Conservation (phyloP, 2,113 vertebrate genomes). For the Pontoporia blainvillei region DNA sequence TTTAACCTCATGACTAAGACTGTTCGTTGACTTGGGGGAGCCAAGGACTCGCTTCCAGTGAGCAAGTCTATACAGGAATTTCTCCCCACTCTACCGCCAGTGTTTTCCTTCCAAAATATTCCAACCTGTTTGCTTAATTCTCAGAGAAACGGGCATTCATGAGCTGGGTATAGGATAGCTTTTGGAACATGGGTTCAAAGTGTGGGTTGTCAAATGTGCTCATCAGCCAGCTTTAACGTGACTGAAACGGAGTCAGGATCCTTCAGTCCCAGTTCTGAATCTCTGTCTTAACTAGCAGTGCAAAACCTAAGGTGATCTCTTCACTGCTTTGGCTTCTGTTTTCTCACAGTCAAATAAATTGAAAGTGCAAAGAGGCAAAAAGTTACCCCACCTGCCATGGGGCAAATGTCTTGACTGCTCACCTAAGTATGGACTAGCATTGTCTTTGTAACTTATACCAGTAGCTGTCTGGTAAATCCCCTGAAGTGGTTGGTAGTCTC, state of each 20-base stretch:
- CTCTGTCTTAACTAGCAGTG: background rate
- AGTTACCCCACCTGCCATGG: background rate
- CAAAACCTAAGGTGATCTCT: background rate
- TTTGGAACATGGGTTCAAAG: background rate
- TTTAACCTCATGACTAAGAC: background rate
- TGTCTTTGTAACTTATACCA: background rate
- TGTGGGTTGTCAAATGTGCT: background rate
- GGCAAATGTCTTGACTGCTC: background rate
- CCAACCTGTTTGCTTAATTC: background rate
- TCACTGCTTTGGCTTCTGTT: background rate
- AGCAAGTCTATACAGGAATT: conserved; percentile 6
- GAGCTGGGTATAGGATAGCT: background rate
- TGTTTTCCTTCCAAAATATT: conserved; percentile 15
- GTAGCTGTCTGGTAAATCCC: background rate
- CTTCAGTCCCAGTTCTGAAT: background rate
- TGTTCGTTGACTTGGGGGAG: background rate
- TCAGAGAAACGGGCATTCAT: background rate
- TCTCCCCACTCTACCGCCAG: background rate
- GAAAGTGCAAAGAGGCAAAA: background rate
- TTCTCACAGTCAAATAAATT: background rate
- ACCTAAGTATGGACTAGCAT: background rate
- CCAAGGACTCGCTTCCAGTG: background rate
- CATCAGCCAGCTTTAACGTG: background rate
- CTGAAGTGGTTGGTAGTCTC: background rate
- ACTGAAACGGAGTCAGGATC: background rate